Evolutionary conservation across 2,888 invertebrate species (phyloP), one percentile per base, ranked within the genome.

Genomic region (Ichneumoninae sp.): DNA sequence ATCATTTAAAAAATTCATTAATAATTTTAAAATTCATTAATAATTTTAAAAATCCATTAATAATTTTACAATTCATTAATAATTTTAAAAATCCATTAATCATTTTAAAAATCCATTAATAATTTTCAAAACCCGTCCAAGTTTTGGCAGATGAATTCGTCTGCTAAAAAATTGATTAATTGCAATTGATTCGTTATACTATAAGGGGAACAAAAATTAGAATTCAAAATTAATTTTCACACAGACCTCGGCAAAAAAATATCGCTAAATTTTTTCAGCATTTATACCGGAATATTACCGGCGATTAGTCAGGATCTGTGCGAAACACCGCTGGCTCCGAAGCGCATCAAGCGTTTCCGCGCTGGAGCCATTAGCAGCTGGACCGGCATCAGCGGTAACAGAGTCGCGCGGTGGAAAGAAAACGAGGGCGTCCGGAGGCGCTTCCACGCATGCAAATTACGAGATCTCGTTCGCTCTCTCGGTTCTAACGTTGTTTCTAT

Each of bases 381-480:
- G 65, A 71, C 70, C 50, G 40, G 47, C 8, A 69, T 47, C 36
- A 70, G 62, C 54, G 68, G 65, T 69, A 77, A 76, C 76, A 71
- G 52, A 36, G 80, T 74, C 22, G 30, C 66, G 69, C 44, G 44
- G 44, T 44, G 77, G 74, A 36, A 76, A 75, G 77, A 76, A 80
- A 84, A 80, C 80, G 80, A 77, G 83, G 72, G 77, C 83, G 72
- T 77, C 70, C 80, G 80, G 76, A 76, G 70, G 80, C 80, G 60
- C 80, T 76, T 83, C 83, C 68, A 68, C 80, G 80, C 76, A 81
- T 81, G 84, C 84, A 84, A 84, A 84, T 84, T 84, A 62, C 81
- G 62, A 78, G 60, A 77, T 80, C 76, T 74, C 76, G 57, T 71
- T 80, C 65, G 62, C 40, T 74, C 81, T 75, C 69, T 36, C 66